A percentile compares a stretch with the other conserved stretches of the same genome.
Evolutionary conservation across 2,888 invertebrate genomes (phyloP).

Genomic region (Andricus quercusramuli): DNA sequence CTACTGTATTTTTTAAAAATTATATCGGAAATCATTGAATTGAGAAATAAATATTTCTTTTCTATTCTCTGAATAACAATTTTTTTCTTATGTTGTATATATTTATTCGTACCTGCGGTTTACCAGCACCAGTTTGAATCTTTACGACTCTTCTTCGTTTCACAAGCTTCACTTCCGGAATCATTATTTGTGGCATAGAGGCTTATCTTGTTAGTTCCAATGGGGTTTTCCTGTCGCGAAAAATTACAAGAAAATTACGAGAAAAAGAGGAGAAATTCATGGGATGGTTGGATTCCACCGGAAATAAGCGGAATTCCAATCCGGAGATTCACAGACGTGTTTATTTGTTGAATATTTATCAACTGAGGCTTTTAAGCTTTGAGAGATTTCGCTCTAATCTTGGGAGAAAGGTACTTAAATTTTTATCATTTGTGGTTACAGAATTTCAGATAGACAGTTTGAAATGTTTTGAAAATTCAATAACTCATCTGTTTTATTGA

Average conservation of each 20-base stretch:
- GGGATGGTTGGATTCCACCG: neutral
- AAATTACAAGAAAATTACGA: constrained; percentile 19
- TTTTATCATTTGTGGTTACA: neutral
- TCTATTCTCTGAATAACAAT: too few relatives aligned
- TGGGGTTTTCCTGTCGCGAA: neutral
- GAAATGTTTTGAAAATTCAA: neutral
- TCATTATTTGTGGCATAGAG: neutral
- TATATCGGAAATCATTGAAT: too few relatives aligned
- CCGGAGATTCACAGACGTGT: constrained; percentile 23
- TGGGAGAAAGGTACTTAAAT: neutral
- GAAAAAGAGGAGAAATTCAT: constrained; percentile 10
- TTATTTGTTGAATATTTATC: constrained; percentile 11
- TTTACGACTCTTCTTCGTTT: constrained; percentile 21
- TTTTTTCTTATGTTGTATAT: too few relatives aligned
- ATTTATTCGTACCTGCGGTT: neutral
- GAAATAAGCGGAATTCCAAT: constrained; percentile 25
- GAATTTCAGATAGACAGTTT: neutral
- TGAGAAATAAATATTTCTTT: too few relatives aligned
- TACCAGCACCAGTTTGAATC: neutral
- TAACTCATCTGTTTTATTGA: too few relatives aligned
- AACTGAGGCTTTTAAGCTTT: neutral
- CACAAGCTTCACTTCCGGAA: constrained; percentile 23
- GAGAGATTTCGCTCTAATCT: constrained; percentile 23
- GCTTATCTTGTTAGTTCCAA: neutral
- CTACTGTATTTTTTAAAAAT: too few relatives aligned